Evolutionary conservation across 2,888 invertebrate species (phyloP), one percentile per base, ranked within the genome.

Genomic region (Apotomis capreana): DNA sequence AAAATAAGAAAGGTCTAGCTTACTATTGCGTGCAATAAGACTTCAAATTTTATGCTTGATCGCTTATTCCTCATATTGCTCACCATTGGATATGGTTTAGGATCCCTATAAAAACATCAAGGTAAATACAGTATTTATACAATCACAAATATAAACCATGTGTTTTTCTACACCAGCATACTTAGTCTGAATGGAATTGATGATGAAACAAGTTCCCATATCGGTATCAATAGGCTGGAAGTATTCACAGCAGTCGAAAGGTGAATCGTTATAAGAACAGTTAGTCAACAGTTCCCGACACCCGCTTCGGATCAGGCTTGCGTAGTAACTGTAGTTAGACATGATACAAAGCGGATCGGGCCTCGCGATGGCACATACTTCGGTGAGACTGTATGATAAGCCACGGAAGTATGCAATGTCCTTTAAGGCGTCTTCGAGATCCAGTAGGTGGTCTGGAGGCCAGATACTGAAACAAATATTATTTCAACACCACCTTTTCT

Each of bases 331-430:
- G 79, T 94, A 95, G 81, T 95, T 95, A 0, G 89, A 88, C 54
- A 88, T 87, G 6, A 94, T 94, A 74, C 96, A 96, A n/a, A 94
- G 83, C 0, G 89, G 86, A 60, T 94, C 93, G 0, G 91, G 87
- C 4, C 93, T 84, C 5, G 82, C 79, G 3, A 89, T 84, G 0
- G 89, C 87, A 79, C 96, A 96, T 36, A 94, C 91, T 76, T 95
- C 94, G 0, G 95, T 85, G 0, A 96, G 95, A 76, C 94, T 95
- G 82, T 95, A 95, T n/a, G 94, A 94, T 3, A 94, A 87, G 0
- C 96, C 96, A 4, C 95, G 94, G 80, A 95, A 96, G 83, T 94
- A 96, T 0, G 95, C 95, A 54, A 96, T 93, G 82, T 96, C 96
- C 79, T 94, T 95, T 0, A 96, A 87, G 0, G 95, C 94, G 79